Base-by-base conservation (phyloP, 2,113 vertebrate genomes). In the Anhinga rufa region DNA sequence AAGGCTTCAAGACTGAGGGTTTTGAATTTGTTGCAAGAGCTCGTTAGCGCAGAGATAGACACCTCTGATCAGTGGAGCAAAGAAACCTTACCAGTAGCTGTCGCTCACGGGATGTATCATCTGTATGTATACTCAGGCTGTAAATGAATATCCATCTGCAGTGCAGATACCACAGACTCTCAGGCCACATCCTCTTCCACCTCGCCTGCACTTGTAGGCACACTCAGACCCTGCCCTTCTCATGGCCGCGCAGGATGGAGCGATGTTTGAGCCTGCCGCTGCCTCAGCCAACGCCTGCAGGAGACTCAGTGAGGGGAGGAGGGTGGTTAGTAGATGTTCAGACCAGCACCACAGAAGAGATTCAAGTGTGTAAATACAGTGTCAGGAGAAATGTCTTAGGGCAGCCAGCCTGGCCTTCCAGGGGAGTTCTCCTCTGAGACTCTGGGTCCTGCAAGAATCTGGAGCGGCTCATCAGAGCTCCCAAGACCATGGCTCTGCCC, bases 231-330 rank as follows among this genome's bases (percentile, higher is more conserved):
- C 40, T 48, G 57, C 11, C 38, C 38, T 61, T 40, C 46, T 44
- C 17, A 7, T 0, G 12, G 40, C 42, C 17, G 2, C 3, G 8
- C 20, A 34, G 69, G n/a, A 21, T 4, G 24, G 10, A 77, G 40
- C 1, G 22, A 28, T 14, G 49, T 21, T 82, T 7, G 14, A 70
- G 85, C 60, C 76, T 21, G 4, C 19, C 12, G 0, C 1, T 42
- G 48, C 62, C 89, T 24, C 54, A 2, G 2, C 52, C 86, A 72
- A 64, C 29, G 51, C 38, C 19, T 0, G 0, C 25, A 14, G 69
- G 32, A 54, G 25, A 29, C 1, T 0, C 6, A 6, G 32, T 0
- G 34, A 62, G 68, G 24, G 68, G 26, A 38, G 10, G 9, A 61
- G n/a, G 17, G 28, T 4, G 17, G 19, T 17, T 8, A 10, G 46